phyloP scores from a whole-genome alignment of 2,113 vertebrate species.

The Amia ocellicauda region DNA sequence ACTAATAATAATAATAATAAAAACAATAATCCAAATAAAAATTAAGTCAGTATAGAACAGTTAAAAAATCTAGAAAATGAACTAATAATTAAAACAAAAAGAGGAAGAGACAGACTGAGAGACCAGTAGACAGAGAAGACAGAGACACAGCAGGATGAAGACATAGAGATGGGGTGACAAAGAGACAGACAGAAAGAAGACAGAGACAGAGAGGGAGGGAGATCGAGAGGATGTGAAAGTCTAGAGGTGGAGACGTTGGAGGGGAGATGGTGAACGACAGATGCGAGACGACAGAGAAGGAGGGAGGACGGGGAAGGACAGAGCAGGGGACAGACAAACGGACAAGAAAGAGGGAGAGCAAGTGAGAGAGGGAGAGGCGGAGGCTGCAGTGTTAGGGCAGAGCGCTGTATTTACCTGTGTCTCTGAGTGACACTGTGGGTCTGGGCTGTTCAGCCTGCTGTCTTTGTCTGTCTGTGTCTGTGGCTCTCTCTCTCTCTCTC shows the following conservation, averaged over 20 bases:
- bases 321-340: slow-evolving; percentile 1
- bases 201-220: background rate
- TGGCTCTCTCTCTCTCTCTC: too few relatives aligned
- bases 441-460: background rate
- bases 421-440: background rate
- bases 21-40: too few relatives aligned
- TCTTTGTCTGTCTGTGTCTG: background rate
- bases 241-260: too few relatives aligned
- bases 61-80: too few relatives aligned
- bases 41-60: background rate
- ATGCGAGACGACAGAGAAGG: too few relatives aligned
- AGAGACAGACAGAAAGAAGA: background rate
- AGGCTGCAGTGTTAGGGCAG: too few relatives aligned
- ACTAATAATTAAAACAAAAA: too few relatives aligned
- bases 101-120: slow-evolving; percentile 9
- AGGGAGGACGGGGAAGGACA: slow-evolving; percentile 11
- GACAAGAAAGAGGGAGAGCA: background rate
- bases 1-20: too few relatives aligned
- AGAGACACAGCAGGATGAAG: slow-evolving; percentile 12
- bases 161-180: background rate
- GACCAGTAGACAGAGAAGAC: background rate
- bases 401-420: background rate
- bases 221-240: too few relatives aligned
- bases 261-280: too few relatives aligned
- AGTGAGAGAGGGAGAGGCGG: background rate